Conservation (phyloP, 1,140 invertebrate species). For the Riptortus pedestris region DNA sequence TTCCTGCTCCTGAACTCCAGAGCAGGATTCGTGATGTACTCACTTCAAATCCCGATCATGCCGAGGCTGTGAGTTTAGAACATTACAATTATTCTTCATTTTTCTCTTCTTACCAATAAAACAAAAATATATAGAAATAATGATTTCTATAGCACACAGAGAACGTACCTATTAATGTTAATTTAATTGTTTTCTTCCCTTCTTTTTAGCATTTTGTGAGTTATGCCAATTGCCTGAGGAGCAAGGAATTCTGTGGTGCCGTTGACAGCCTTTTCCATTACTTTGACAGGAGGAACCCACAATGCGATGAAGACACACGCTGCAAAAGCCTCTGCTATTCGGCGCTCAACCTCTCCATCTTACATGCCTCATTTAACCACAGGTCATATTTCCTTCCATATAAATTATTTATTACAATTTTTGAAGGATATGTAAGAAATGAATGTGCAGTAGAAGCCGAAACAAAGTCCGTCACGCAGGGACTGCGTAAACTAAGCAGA, state of each 20-base stretch:
- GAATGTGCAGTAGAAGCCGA: too few species aligned
- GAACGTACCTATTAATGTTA: too few species aligned
- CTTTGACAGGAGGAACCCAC: slow-evolving; percentile 58
- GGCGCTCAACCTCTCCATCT: slow-evolving; percentile 74
- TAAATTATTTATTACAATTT: not conserved
- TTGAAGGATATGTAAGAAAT: not conserved
- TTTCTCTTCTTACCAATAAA: not conserved
- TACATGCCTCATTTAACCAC: slow-evolving; percentile 77
- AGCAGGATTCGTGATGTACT: slow-evolving; percentile 64
- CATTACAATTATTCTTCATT: slow-evolving; percentile 16
- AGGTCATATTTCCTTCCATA: too few species aligned
- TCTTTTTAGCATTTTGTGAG: slow-evolving; percentile 75
- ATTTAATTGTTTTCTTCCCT: too few species aligned
- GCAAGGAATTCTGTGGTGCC: slow-evolving; percentile 78
- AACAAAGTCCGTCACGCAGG: too few species aligned
- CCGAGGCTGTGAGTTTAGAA: slow-evolving; percentile 64
- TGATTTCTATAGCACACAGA: too few species aligned
- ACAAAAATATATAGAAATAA: too few species aligned
- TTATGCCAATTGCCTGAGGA: slow-evolving; percentile 76
- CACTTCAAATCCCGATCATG: slow-evolving; percentile 65
- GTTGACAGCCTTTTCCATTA: slow-evolving; percentile 73
- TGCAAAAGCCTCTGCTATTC: slow-evolving; percentile 73
- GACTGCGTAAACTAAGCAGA: too few species aligned
- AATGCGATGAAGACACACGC: slow-evolving; percentile 47
- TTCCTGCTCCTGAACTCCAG: slow-evolving; percentile 64